Base-by-base conservation (phyloP, 1,140 invertebrate species). In the Drosophila lini region DNA sequence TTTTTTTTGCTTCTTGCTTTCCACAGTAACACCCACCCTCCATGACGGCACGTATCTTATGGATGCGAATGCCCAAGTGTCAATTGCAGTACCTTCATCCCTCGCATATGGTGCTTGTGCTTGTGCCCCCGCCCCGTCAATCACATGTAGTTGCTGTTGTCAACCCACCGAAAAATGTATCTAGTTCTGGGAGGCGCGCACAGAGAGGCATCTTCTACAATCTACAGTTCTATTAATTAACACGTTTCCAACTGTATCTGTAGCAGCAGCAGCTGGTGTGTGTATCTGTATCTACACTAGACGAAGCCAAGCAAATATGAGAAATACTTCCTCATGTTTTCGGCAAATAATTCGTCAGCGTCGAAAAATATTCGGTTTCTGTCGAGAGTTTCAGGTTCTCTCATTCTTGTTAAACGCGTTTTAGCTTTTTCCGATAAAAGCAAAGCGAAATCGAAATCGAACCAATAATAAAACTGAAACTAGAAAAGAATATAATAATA, bases 301-400 rank as follows among this genome's bases (percentile, higher is more conserved):
- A 38, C 56, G 38, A 38, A 44, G 36, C 52, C 31, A 19, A 64
- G 44, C 65, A 71, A 57, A 64, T 48, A 57, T 48, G 40, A 67
- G 38, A 75, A 75, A 50, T 16, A 76, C 73, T 76, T 76, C 73
- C 53, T 76, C 73, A 76, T 76, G 75, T 76, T 32, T 76, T 76
- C 6, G 61, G 74, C 74, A 76, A 76, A 73, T 73, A 71, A 48
- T 59, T 71, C 65, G 65, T 70, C 68, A 41, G 34, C 52, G 6
- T 34, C 36, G 34, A 70, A 69, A 71, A 56, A 55, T 56, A 47
- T 58, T 70, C 38, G 38, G 60, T 22, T 10, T 15, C 15, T 5
- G n/a, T 16, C 28, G 16, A 52, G 31, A 34, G 31, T 36, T 48
- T 62, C 41, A 28, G 52, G 47, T 70, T 71, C 25, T 69, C 41